Evolutionary conservation across 2,113 vertebrate genomes (phyloP).

Genomic region (Sprattus sprattus): DNA sequence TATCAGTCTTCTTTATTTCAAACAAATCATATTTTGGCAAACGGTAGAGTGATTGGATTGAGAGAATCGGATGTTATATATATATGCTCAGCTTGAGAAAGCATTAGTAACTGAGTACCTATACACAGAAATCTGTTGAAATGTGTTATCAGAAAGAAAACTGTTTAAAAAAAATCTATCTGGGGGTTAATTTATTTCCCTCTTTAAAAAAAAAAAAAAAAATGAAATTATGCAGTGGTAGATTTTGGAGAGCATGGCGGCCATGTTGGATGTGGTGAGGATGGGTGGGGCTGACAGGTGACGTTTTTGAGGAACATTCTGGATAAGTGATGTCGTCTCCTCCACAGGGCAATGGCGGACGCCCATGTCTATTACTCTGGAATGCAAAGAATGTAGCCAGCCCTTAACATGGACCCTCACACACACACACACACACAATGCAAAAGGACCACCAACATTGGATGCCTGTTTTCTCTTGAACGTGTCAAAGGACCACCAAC

Average conservation of each 20-base stretch:
- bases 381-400: constrained; percentile 85
- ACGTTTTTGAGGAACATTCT: constrained; percentile 71
- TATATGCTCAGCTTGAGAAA: constrained; percentile 29
- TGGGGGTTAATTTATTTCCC: background rate
- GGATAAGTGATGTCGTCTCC: constrained; percentile 83
- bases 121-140: background rate
- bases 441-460: constrained; percentile 68
- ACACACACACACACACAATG: constrained; percentile 72
- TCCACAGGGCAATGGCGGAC: constrained; percentile 81
- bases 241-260: constrained; percentile 71
- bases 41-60: constrained; percentile 37
- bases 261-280: constrained; percentile 68
- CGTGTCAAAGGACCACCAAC: constrained; percentile 69
- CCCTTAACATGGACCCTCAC: constrained; percentile 78
- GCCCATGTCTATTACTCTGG: constrained; percentile 83
- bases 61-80: constrained; percentile 40
- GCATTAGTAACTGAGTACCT: background rate
- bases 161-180: background rate
- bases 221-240: constrained; percentile 33
- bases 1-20: constrained; percentile 14
- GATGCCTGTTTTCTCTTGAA: constrained; percentile 50
- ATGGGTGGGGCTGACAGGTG: constrained; percentile 65
- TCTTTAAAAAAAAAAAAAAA: constrained; percentile 18
- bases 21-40: constrained; percentile 46
- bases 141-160: constrained; percentile 23